Evolutionary conservation across 2,797 vertebrate species (phyloP), one percentile per base, ranked within the genome.

Genomic region (Helicolenus hilgendorfi): DNA sequence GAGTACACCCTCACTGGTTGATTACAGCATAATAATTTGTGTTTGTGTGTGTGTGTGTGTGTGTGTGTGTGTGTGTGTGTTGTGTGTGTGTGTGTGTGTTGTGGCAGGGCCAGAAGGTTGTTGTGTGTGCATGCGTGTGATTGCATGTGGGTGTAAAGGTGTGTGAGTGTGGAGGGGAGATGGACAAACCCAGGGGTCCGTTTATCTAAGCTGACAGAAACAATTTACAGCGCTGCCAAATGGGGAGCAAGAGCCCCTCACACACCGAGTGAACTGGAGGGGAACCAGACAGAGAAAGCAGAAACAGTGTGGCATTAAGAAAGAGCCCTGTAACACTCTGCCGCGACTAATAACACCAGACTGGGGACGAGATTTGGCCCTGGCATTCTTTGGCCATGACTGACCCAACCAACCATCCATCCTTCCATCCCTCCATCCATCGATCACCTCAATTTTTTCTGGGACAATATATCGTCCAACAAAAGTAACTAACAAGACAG

Each of bases 131-230:
- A 49, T 74, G 77, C 31, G 53, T 33, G 69, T 35, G 68, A 64
- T 72, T 77, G 62, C 8, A 35, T 72, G 69, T 71, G 64, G 75
- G 77, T 70, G 58, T 84, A 45, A 29, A 45, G 36, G 76, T 85
- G 86, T 64, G 83, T 80, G 67, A 72, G 75, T 74, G 64, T 79
- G 73, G 55, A 67, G 79, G 75, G 71, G 85, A 92, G 95, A 95
- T 95, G 93, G 95, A 95, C 94, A 93, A 94, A 93, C 91, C 93
- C 91, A 91, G 88, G 89, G 88, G 92, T 94, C 89, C 81, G 93
- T 96, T 97, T 97, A 97, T 96, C 95, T 96, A 91, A 94, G 91
- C 94, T 95, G 96, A 96, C 97, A 97, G 96, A 96, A 96, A 96
- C 96, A 95, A 97, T 97, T 97, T 97, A 92, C 91, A 95, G 94